Conservation (phyloP, 2,797 vertebrate species). For the Serranus cabrilla region DNA sequence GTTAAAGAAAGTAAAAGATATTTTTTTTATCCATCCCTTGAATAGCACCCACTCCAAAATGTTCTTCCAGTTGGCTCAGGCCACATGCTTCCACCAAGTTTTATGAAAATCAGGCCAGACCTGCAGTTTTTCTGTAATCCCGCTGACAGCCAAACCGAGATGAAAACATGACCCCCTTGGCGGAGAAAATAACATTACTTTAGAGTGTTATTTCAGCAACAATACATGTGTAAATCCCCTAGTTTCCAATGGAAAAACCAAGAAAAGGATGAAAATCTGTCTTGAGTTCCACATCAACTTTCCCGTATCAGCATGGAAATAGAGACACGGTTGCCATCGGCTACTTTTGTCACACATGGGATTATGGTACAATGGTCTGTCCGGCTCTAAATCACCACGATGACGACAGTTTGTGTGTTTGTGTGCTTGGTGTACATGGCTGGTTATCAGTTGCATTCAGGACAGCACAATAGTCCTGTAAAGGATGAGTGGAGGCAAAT, state of each 20-base stretch:
- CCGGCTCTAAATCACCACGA: conserved; percentile 62
- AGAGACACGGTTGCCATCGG: conserved; percentile 60
- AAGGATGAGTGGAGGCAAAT: conserved; percentile 67
- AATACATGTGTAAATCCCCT: neutral
- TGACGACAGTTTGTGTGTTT: conserved; percentile 55
- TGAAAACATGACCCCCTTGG: no score
- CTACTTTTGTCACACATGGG: conserved; percentile 61
- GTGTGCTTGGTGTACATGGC: conserved; percentile 62
- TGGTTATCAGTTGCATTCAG: conserved; percentile 66
- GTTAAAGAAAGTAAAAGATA: no score
- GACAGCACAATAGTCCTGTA: conserved; percentile 64
- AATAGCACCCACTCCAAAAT: no score
- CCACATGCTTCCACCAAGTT: no score
- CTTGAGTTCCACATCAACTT: conserved; percentile 24
- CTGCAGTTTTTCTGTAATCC: no score
- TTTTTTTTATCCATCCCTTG: no score
- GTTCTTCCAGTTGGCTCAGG: no score
- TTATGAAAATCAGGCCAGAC: no score
- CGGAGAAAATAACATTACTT: neutral
- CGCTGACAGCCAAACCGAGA: no score
- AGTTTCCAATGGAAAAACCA: neutral
- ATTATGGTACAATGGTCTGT: conserved; percentile 55
- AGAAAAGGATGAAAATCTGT: conserved; percentile 30
- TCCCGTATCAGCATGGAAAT: conserved; percentile 42
- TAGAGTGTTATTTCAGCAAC: neutral